A percentile compares a stretch with the other conserved stretches of the same genome.
Evolutionary conservation across 2,797 vertebrate species (phyloP).

Genomic region (Sebastes oblongus): DNA sequence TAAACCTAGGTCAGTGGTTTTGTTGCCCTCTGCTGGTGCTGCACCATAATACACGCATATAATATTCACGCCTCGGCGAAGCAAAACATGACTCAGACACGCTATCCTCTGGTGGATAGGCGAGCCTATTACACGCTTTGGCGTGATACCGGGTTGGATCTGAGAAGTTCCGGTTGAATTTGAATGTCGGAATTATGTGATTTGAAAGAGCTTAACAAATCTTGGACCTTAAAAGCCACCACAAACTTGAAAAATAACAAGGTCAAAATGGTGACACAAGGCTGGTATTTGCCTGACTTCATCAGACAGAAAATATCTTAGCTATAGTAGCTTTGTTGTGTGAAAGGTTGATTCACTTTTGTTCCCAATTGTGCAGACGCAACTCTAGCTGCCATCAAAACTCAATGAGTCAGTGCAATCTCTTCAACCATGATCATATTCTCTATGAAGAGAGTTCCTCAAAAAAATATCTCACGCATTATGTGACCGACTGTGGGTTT

Average conservation of each 20-base stretch:
- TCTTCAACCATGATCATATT: background rate
- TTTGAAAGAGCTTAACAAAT: background rate
- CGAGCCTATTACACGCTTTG: too few relatives aligned
- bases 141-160: too few relatives aligned
- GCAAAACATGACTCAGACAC: too few relatives aligned
- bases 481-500: background rate
- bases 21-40: too few relatives aligned
- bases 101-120: too few relatives aligned
- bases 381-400: background rate
- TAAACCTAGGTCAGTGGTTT: too few relatives aligned
- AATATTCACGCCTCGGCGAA: too few relatives aligned
- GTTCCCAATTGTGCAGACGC: background rate
- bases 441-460: background rate
- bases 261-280: background rate
- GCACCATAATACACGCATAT: too few relatives aligned
- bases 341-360: background rate
- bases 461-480: background rate
- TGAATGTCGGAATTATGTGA: background rate
- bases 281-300: background rate
- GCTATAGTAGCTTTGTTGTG: background rate
- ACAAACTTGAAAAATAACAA: background rate
- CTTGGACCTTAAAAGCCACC: background rate
- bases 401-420: constrained; percentile 3
- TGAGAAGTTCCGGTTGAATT: background rate
- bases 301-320: background rate